phyloP scores from a whole-genome alignment of 2,888 invertebrate species.

The Scaptomyza caliginosa region DNA sequence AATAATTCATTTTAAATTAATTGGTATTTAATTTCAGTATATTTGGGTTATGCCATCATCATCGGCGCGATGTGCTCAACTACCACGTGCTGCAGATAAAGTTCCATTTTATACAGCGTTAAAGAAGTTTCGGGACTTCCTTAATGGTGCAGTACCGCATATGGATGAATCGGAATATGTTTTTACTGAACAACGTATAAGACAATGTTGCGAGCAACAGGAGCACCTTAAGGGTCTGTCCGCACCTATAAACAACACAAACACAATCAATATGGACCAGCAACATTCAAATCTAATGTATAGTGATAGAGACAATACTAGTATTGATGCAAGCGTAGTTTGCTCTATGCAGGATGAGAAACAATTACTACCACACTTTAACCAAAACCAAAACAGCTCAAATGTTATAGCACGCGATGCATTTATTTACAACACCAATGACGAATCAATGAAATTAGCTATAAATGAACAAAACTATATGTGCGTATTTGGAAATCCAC shows the following conservation, averaged over 20 bases:
- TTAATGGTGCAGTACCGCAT: slow-evolving; percentile 93
- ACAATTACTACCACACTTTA: slow-evolving; percentile 22
- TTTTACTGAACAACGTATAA: slow-evolving; percentile 90
- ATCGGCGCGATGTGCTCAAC: slow-evolving; percentile 97
- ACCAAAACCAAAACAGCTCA: slow-evolving; percentile 11
- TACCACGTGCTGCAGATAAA: slow-evolving; percentile 98
- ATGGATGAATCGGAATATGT: slow-evolving; percentile 95
- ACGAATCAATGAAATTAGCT: slow-evolving; percentile 28
- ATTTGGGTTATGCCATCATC: slow-evolving; percentile 99
- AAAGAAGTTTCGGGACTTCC: slow-evolving; percentile 97
- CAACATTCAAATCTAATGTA: slow-evolving; percentile 32
- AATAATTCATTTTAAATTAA: too few relatives aligned
- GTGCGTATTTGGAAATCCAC: slow-evolving; percentile 41
- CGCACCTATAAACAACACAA: background rate
- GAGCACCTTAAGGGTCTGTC: slow-evolving; percentile 23
- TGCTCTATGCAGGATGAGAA: slow-evolving; percentile 41
- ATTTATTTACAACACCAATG: slow-evolving; percentile 31
- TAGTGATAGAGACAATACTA: slow-evolving; percentile 21
- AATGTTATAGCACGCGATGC: slow-evolving; percentile 18
- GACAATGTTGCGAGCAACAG: slow-evolving; percentile 87
- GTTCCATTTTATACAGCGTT: slow-evolving; percentile 98
- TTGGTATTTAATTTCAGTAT: slow-evolving; percentile 87
- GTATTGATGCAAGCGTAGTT: slow-evolving; percentile 15
- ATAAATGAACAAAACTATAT: slow-evolving; percentile 41
- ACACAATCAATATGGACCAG: background rate